A percentile compares a stretch with the other conserved stretches of the same genome.
Evolutionary conservation across 2,797 vertebrate genomes (phyloP).

Genomic region (Lutjanus campechanus): DNA sequence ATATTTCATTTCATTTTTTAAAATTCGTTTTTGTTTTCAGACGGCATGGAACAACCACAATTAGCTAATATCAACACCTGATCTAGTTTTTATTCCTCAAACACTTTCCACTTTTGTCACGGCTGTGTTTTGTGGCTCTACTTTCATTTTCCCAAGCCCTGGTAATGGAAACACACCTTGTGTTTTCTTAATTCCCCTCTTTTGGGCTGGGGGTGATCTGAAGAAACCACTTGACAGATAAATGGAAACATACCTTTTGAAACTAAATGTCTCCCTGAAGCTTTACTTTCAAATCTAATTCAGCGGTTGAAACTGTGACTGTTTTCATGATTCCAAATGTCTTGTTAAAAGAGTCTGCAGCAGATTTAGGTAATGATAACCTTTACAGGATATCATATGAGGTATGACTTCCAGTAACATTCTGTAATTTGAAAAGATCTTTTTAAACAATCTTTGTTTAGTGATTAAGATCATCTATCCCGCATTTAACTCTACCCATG

Average conservation of each 20-base stretch:
- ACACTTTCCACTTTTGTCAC: not conserved
- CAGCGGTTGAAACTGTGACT: conserved; percentile 53
- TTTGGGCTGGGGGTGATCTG: not conserved
- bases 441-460: not conserved
- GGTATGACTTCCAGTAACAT: conserved; percentile 23
- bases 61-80: not conserved
- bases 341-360: conserved; percentile 10
- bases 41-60: not conserved
- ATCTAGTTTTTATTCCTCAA: not conserved
- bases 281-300: conserved; percentile 45
- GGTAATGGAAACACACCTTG: not conserved
- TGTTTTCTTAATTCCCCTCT: not conserved
- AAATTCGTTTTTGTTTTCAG: not conserved
- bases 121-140: not conserved
- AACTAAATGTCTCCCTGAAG: conserved; percentile 35
- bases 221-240: not conserved
- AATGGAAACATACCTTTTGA: conserved; percentile 19
- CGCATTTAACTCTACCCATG: not conserved
- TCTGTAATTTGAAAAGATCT: conserved; percentile 1
- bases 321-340: conserved; percentile 30
- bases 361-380: conserved; percentile 19
- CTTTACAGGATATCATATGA: not conserved
- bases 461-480: not conserved
- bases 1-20: not conserved
- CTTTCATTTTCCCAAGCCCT: not conserved